These are phyloP conservation scores for Urocitellus parryii DNA, from an alignment of 2,113 vertebrate genomes.

Conservation along the genomic window DNA sequence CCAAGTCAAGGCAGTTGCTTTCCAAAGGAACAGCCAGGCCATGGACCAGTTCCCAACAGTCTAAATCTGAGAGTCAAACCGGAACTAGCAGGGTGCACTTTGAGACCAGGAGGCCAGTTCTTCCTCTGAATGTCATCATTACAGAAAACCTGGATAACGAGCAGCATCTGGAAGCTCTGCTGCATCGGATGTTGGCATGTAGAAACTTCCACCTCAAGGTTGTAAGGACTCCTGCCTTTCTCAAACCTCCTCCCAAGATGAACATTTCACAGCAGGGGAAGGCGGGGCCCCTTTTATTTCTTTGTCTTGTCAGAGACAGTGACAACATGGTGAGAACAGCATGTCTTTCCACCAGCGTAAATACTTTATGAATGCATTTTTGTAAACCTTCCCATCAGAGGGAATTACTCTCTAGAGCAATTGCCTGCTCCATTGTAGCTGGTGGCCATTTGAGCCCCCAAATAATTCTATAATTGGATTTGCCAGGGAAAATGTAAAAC, in stretches of 20 bases:
- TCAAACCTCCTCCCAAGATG: neutral
- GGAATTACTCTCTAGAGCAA: slow-evolving; percentile 85
- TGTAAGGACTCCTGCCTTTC: neutral
- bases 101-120: neutral
- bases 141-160: fast-evolving
- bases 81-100: fast-evolving
- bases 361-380: slow-evolving; percentile 84
- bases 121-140: neutral
- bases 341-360: slow-evolving; percentile 77
- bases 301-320: slow-evolving; percentile 61
- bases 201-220: neutral
- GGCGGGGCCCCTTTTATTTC: neutral
- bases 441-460: slow-evolving; percentile 80
- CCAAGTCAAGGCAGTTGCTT: neutral
- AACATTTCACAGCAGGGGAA: neutral
- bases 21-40: neutral
- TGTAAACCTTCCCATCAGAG: slow-evolving; percentile 82
- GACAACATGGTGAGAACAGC: slow-evolving; percentile 77
- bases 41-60: neutral
- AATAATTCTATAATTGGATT: slow-evolving; percentile 80
- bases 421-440: slow-evolving; percentile 77
- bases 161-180: neutral
- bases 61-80: neutral
- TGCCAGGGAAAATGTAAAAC: slow-evolving; percentile 81
- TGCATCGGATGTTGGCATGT: neutral